phyloP scores from a whole-genome alignment of 2,797 vertebrate species.

The Aratinga solstitialis region DNA sequence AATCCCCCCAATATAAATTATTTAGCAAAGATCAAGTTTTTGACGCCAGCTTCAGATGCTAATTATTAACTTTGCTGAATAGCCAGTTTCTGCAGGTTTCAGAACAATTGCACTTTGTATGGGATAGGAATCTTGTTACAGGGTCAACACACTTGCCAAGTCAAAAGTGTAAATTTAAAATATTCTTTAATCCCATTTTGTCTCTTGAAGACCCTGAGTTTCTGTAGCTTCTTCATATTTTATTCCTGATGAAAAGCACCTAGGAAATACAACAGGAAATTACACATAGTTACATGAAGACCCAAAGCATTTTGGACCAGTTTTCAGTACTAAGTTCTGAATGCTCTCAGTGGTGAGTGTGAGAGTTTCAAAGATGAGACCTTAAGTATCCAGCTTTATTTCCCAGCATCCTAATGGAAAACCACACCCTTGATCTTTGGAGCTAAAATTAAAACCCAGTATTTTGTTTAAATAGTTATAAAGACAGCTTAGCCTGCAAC shows the following conservation, averaged over 20 bases:
- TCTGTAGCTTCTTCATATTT: neutral
- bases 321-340: neutral
- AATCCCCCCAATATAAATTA: neutral
- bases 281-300: neutral
- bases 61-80: neutral
- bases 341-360: neutral
- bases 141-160: neutral
- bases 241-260: neutral
- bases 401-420: neutral
- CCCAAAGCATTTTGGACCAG: neutral
- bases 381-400: neutral
- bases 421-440: neutral
- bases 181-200: neutral
- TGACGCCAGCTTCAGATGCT: neutral
- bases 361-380: neutral
- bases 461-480: neutral
- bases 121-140: neutral
- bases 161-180: neutral
- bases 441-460: neutral
- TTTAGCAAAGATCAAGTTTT: neutral
- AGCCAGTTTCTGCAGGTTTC: neutral
- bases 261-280: neutral
- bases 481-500: neutral
- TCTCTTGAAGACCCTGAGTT: neutral
- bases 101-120: neutral